These are phyloP conservation scores for Nyctereutes procyonoides DNA, from an alignment of 2,113 vertebrate species.

Conservation along the genomic window DNA sequence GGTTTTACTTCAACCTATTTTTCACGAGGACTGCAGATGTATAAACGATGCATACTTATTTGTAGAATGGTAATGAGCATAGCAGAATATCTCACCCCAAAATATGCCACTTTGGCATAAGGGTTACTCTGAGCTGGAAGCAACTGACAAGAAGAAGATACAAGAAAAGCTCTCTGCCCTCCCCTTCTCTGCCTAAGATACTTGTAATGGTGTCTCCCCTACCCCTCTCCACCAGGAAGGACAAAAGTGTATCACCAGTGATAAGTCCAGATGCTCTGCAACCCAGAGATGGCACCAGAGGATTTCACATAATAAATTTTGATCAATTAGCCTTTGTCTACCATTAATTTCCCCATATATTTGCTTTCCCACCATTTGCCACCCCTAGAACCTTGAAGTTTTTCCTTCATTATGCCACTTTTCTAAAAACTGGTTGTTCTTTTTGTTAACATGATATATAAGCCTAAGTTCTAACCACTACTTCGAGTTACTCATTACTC, in stretches of 20 bases:
- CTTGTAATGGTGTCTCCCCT: neutral
- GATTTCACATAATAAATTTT: neutral
- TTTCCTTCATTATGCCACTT: neutral
- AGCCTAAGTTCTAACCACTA: neutral
- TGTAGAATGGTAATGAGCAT: neutral
- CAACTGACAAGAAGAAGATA: neutral
- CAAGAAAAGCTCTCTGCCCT: neutral
- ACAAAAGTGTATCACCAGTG: neutral
- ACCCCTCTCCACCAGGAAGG: neutral
- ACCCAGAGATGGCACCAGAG: neutral
- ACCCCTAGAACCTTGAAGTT: neutral
- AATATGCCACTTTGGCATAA: neutral
- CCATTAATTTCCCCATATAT: neutral
- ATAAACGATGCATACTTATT: neutral
- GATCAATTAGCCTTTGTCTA: neutral
- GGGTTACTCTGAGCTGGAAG: neutral
- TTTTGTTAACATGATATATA: neutral
- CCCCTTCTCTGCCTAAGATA: neutral
- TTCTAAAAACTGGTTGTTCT: neutral
- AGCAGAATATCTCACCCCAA: neutral
- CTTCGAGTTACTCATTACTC: neutral
- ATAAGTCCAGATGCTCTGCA: neutral
- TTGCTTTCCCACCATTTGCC: neutral
- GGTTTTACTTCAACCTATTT: neutral
- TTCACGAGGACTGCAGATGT: neutral